Evolutionary conservation across 23 tunicate species (phyloP), one percentile per base, ranked within the genome.

Genomic region (Corella eumyota): DNA sequence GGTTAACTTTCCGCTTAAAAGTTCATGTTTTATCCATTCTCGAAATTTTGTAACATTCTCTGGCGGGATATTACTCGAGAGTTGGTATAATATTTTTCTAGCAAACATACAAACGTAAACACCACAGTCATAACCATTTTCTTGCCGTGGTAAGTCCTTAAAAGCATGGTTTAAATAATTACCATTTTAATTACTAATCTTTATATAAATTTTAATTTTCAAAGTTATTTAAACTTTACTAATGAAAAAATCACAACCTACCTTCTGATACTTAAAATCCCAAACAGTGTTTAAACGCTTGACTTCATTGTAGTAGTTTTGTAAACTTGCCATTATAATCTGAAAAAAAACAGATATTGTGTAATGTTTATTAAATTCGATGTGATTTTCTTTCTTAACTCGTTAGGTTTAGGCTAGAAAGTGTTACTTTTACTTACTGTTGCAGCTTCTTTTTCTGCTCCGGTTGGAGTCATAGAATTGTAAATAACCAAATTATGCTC

Each of bases 41-140:
- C 94, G 67, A 49, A 64, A 84, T 17, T 34, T 63, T 4, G 71
- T 29, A n/a, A 76, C 94, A 1, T 84, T 63, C 13, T 29, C 25
- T 15, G 94, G 73, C 9, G 31, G 28, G 32, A 84, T 68, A 31
- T 48, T 1, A 0, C 37, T 32, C 13, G 83, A 28, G 9, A 67
- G 60, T 30, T 72, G 38, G 37, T 23, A 84, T 0, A 76, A 24
- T 27, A 76, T 69, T 56, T 34, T 45, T 56, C 94, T 55, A 6
- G 94, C 94, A 40, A 76, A 84, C 83, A 84, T 76, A 30, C 94
- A 84, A 31, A 84, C 83, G 32, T 84, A 84, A 15, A 84, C 84
- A 0, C 94, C 94, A 45, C 94, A 84, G 50, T 84, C 94, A 38
- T 61, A 66, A 45, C 34, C 83, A 48, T 84, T 84, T 50, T 45